Conservation (phyloP, 1,140 invertebrate genomes). For the Eueides isabella region DNA sequence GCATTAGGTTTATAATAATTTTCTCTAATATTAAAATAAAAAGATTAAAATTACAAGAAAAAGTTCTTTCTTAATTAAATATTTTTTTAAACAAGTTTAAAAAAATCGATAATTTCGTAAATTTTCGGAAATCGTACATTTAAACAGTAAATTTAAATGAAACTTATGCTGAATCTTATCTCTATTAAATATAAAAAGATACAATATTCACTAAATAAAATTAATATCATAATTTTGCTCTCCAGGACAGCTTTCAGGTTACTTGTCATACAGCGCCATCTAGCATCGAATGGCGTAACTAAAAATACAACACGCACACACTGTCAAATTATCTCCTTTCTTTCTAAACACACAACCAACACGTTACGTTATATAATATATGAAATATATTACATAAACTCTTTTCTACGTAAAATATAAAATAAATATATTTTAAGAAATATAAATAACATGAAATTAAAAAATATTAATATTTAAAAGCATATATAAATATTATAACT, state of each 20-base stretch:
- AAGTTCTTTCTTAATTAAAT: not conserved
- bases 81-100: not conserved
- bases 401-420: not conserved
- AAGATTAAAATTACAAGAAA: not conserved
- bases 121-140: no score
- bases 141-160: no score
- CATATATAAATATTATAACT: not conserved
- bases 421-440: not conserved
- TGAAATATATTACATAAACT: not conserved
- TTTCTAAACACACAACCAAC: not conserved
- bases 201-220: not conserved
- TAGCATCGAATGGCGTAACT: conserved; percentile 68
- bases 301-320: conserved; percentile 16
- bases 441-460: not conserved
- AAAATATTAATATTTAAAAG: not conserved
- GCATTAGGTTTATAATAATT: conserved; percentile 24
- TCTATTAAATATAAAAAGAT: not conserved
- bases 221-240: not conserved
- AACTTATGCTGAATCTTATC: no score
- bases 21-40: not conserved
- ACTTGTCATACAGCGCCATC: conserved; percentile 55
- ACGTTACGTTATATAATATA: not conserved
- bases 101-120: no score
- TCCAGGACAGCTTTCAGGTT: not conserved
- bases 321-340: conserved; percentile 13